Evolutionary conservation across 2,888 invertebrate species (phyloP), one percentile per base, ranked within the genome.

Genomic region (Drosophila trichaetosa): DNA sequence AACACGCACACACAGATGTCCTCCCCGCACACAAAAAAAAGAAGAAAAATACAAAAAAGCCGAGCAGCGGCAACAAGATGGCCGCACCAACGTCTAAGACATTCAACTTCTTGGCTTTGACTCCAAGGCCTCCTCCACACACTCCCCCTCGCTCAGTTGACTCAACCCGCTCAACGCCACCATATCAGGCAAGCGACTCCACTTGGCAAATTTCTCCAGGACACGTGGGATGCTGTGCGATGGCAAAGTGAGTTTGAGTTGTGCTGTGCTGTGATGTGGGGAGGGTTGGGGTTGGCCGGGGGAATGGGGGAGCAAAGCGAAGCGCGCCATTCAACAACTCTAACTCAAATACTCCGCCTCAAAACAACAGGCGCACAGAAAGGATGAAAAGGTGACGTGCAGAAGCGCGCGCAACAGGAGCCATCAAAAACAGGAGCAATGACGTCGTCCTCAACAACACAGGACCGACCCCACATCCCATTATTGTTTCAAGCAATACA

Each of bases 321-420:
- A 86, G 78, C 85, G 76, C 88, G 79, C 81, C 83, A 85, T 77
- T 82, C 79, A 83, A 79, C 82, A 87, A 91, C 91, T 91, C 90
- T 89, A 91, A 91, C 91, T 91, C 89, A 91, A 91, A 91, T 91
- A 91, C 90, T 91, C 91, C 90, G 90, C 91, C 90, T 91, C 91
- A 85, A 91, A 83, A 64, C 66, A 91, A 74, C 89, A 89, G 90
- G 91, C 83, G 88, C 73, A 38, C 90, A 90, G 90, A 48, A 65
- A 68, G 21, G 29, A 16, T 29, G n/a, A 34, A 24, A 57, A n/a
- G 68, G 7, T 11, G 27, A 21, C n/a, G 31, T 38, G 57, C 79
- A 73, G 83, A 83, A 80, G 86, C 24, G 8, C 24, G 8, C 2
- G 46, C 76, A 81, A 79, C 80, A 80, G 80, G 79, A 82, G 76